These are phyloP conservation scores for Ctenochaetus hawaiiensis DNA, from an alignment of 2,797 vertebrate genomes.

Conservation along the genomic window DNA sequence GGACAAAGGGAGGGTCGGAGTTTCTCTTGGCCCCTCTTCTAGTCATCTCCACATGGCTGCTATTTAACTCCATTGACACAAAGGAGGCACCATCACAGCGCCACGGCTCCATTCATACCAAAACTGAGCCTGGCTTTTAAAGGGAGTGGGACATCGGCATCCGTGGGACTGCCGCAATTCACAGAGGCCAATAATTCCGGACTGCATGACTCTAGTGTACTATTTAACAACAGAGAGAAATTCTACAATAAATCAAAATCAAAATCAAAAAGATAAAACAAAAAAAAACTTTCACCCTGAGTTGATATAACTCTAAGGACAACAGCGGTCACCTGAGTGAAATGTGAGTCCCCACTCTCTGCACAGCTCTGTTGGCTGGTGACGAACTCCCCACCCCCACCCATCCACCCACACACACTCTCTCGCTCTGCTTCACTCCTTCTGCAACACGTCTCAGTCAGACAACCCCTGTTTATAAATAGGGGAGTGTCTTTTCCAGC, in stretches of 20 bases:
- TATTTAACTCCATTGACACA: slow-evolving; percentile 81
- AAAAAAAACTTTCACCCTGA: slow-evolving; percentile 35
- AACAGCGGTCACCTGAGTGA: slow-evolving; percentile 75
- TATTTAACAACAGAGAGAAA: slow-evolving; percentile 36
- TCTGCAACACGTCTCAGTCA: slow-evolving; percentile 68
- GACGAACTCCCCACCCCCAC: slow-evolving; percentile 66
- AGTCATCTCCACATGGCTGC: slow-evolving; percentile 82
- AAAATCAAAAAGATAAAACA: neutral
- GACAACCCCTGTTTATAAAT: slow-evolving; percentile 83
- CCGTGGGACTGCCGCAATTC: slow-evolving; percentile 38
- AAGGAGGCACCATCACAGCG: slow-evolving; percentile 73
- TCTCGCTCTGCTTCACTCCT: slow-evolving; percentile 63
- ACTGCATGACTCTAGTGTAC: slow-evolving; percentile 11
- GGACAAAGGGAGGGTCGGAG: slow-evolving; percentile 78
- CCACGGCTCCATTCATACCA: slow-evolving; percentile 73
- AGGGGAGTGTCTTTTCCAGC: slow-evolving; percentile 81
- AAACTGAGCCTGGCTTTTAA: slow-evolving; percentile 61
- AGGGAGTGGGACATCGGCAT: slow-evolving; percentile 56
- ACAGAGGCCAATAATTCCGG: slow-evolving; percentile 14
- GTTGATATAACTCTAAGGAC: slow-evolving; percentile 68
- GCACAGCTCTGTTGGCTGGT: slow-evolving; percentile 51
- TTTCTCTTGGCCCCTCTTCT: slow-evolving; percentile 74
- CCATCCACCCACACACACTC: slow-evolving; percentile 22
- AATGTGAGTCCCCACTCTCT: slow-evolving; percentile 69
- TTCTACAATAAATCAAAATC: neutral